These are phyloP conservation scores for Catostylus mosaicus DNA, from an alignment of 30 jellyfish, hydroid and myxozoan genomes.

Conservation along the genomic window DNA sequence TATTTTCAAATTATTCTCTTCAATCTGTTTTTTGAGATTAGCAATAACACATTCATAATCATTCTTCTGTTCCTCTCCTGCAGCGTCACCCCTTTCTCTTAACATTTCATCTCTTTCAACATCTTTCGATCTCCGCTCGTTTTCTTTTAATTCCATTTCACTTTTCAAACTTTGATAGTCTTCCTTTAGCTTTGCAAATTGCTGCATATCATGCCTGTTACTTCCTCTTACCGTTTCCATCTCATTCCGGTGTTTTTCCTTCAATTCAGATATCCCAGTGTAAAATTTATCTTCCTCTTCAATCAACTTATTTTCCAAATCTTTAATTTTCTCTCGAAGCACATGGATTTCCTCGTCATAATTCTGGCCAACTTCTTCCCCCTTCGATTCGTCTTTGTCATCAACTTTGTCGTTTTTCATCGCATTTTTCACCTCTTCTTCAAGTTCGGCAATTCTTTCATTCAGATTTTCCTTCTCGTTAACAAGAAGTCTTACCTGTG, in stretches of 20 bases:
- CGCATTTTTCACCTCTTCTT: conserved; percentile 26
- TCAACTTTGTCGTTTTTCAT: conserved; percentile 11
- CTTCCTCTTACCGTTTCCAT: conserved; percentile 21
- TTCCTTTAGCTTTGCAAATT: conserved; percentile 49
- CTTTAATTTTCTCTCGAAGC: conserved; percentile 34
- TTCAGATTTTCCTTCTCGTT: conserved; percentile 69
- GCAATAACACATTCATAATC: conserved; percentile 4
- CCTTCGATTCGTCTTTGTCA: conserved; percentile 11
- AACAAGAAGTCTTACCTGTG: conserved; percentile 63
- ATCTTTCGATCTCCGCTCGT: conserved; percentile 21
- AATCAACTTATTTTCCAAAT: conserved; percentile 57
- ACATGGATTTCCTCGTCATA: conserved; percentile 15
- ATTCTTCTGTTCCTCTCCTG: conserved; percentile 4
- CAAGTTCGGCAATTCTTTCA: conserved; percentile 14
- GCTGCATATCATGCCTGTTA: conserved; percentile 47
- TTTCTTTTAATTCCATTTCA: conserved; percentile 45
- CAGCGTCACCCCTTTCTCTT: conserved; percentile 5
- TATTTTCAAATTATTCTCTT: background rate
- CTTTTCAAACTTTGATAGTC: conserved; percentile 47
- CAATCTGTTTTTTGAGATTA: conserved; percentile 16
- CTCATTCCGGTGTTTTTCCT: conserved; percentile 74
- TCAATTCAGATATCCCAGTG: conserved; percentile 61
- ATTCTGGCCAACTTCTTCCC: conserved; percentile 7
- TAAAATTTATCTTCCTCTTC: conserved; percentile 79
- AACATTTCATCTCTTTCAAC: background rate